Percentiles rank a stretch among this genome's conserved stretches.
Conservation (phyloP, 1,140 invertebrate genomes). For the Steinernema feltiae region DNA sequence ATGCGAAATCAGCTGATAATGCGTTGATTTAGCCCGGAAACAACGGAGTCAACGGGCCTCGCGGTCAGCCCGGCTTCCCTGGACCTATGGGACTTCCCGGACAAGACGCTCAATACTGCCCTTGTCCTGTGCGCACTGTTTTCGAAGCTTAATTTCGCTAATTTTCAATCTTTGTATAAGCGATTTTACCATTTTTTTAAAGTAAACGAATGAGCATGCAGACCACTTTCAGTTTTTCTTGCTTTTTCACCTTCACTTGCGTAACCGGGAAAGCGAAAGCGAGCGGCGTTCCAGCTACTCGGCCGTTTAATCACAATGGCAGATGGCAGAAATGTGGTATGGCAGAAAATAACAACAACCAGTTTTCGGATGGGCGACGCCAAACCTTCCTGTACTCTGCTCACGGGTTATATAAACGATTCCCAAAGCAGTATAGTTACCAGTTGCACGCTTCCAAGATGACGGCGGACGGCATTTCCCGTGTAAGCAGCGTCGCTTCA, state of each 20-base stretch:
- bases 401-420: background rate
- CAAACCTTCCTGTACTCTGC: background rate
- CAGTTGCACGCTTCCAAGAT: background rate
- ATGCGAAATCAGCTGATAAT: no score
- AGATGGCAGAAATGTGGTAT: no score
- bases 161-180: no score
- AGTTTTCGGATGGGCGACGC: background rate
- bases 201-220: conserved; percentile 6
- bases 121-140: background rate
- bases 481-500: background rate
- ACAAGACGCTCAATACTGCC: conserved; percentile 4
- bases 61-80: conserved; percentile 12
- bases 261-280: background rate
- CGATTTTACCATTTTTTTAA: no score
- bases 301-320: background rate
- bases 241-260: background rate
- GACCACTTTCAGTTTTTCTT: background rate
- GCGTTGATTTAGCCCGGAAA: background rate
- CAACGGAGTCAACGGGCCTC: conserved; percentile 9
- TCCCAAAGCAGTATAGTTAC: background rate
- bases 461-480: background rate
- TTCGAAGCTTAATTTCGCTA: background rate
- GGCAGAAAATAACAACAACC: conserved; percentile 8
- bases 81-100: conserved; percentile 6
- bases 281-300: background rate